phyloP scores from a whole-genome alignment of 1,140 invertebrate species.

The Magallana gigas region DNA sequence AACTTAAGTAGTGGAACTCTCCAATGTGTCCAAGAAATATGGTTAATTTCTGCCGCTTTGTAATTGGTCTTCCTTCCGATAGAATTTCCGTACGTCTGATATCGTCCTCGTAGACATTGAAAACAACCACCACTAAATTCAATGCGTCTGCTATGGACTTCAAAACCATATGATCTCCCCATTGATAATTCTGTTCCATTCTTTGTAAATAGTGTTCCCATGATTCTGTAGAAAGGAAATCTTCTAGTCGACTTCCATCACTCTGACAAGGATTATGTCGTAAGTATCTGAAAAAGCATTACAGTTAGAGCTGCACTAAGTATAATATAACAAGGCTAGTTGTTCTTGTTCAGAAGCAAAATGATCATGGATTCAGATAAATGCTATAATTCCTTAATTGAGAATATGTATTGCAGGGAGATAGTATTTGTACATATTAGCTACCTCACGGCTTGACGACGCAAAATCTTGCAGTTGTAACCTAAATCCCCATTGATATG shows the following conservation, averaged over 20 bases:
- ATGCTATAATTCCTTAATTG: too few species aligned
- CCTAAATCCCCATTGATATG: conserved; percentile 48
- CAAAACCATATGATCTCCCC: conserved; percentile 57
- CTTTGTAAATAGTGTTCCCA: conserved; percentile 52
- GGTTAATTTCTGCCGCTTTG: neutral
- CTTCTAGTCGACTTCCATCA: conserved; percentile 53
- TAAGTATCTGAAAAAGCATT: conserved; percentile 40
- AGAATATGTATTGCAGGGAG: too few species aligned
- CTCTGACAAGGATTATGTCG: conserved; percentile 45
- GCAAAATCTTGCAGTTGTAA: conserved; percentile 37
- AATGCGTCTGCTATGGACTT: conserved; percentile 38
- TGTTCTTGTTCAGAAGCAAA: too few species aligned
- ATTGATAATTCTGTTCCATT: conserved; percentile 50
- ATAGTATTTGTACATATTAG: too few species aligned
- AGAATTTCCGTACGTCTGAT: neutral
- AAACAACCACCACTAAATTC: conserved; percentile 20
- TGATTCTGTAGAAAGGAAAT: conserved; percentile 49
- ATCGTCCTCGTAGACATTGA: conserved; percentile 16
- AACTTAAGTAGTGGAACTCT: conserved; percentile 51
- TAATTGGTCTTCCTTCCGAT: neutral
- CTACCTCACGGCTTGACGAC: conserved; percentile 47
- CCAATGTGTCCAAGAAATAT: conserved; percentile 46
- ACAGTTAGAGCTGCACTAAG: too few species aligned
- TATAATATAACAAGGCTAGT: too few species aligned
- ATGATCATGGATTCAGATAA: too few species aligned